Percentiles rank a stretch among this genome's conserved stretches.
These are phyloP conservation scores for Epirrhoe tristata DNA, from an alignment of 2,888 invertebrate species.

Conservation along the genomic window DNA sequence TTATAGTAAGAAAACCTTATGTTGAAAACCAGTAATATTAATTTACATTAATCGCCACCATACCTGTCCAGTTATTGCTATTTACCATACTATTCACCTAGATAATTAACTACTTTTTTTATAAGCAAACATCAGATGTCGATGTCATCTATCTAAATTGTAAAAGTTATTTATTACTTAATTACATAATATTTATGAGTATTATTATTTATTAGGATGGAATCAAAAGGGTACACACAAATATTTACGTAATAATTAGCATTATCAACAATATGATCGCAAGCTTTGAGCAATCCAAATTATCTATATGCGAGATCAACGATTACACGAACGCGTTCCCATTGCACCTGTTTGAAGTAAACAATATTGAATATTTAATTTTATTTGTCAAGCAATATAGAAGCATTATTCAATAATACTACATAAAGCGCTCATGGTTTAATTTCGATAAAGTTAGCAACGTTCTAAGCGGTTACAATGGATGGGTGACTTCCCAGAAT, in stretches of 20 bases:
- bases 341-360: neutral
- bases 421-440: too few species aligned
- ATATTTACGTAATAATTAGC: constrained; percentile 17
- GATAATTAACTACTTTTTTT: neutral
- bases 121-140: neutral
- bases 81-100: neutral
- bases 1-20: constrained; percentile 4
- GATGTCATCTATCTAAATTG: neutral
- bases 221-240: neutral
- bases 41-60: neutral
- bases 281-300: constrained; percentile 12
- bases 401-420: too few species aligned
- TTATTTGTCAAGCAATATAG: too few species aligned
- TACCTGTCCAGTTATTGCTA: neutral
- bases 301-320: constrained; percentile 17
- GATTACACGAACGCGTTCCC: constrained; percentile 27
- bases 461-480: too few species aligned
- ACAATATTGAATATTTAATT: too few species aligned
- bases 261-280: constrained; percentile 9
- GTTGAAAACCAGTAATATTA: constrained; percentile 7
- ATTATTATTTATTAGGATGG: neutral
- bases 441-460: too few species aligned
- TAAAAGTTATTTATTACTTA: neutral
- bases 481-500: too few species aligned
- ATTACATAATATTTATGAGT: constrained; percentile 2